A percentile compares a stretch with the other conserved stretches of the same genome.
phyloP scores from a whole-genome alignment of 2,797 vertebrate species.

The Moxostoma hubbsi region DNA sequence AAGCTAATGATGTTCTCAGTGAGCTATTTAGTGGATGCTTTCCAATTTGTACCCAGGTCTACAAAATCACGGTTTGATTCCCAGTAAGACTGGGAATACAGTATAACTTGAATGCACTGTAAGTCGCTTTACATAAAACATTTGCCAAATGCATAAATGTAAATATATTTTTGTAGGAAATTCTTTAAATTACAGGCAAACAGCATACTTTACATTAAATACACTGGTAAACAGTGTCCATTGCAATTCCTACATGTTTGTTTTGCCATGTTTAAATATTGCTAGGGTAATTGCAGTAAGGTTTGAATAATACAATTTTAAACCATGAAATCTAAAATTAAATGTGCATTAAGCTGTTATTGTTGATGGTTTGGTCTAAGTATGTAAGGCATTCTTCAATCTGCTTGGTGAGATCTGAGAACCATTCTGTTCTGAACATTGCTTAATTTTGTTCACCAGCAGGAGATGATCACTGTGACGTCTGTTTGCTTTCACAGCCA shows the following conservation, averaged over 20 bases:
- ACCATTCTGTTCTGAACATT: not conserved
- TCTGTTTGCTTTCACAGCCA: constrained; percentile 77
- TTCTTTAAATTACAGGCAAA: not conserved
- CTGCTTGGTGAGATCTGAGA: constrained; percentile 84
- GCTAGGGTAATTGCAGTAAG: no score
- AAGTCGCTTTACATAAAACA: no score
- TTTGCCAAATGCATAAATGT: no score
- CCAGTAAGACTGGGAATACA: no score
- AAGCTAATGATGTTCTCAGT: not conserved
- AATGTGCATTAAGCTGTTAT: not conserved
- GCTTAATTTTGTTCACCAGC: not conserved
- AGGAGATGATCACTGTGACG: not conserved
- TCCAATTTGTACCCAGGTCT: not conserved
- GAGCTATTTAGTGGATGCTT: not conserved
- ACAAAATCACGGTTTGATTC: no score
- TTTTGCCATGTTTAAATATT: no score
- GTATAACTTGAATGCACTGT: no score
- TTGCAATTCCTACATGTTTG: no score
- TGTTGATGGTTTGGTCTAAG: constrained; percentile 20
- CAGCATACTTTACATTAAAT: not conserved
- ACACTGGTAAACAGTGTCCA: not conserved
- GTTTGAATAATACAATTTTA: not conserved
- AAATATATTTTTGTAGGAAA: no score
- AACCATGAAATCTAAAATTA: not conserved
- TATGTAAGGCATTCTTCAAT: constrained; percentile 91